Evolutionary conservation across 2,888 invertebrate genomes (phyloP).

Genomic region (Spisula subtruncata): DNA sequence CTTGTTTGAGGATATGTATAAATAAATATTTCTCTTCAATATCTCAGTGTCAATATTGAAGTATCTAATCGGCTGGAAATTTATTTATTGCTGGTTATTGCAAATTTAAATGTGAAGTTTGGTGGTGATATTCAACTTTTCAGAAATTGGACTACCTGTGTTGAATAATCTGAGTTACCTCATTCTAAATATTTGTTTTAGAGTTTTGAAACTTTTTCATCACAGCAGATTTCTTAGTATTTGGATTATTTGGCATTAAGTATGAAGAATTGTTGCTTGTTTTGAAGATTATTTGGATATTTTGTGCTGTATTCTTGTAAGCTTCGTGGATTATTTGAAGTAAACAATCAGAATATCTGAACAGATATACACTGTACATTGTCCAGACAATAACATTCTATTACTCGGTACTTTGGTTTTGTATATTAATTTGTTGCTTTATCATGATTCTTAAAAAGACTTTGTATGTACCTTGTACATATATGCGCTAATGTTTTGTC

Average conservation of each 20-base stretch:
- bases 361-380: background rate
- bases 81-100: background rate
- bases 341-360: background rate
- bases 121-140: no score
- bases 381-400: background rate
- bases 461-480: no score
- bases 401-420: background rate
- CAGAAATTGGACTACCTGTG: no score
- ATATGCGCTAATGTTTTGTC: background rate
- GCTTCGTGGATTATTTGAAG: background rate
- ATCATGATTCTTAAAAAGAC: no score
- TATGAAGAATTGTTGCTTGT: background rate
- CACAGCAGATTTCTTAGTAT: background rate
- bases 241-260: background rate
- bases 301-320: background rate
- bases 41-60: background rate
- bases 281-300: background rate
- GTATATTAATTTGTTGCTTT: background rate
- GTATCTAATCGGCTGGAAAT: background rate
- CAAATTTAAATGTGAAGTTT: no score
- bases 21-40: constrained; percentile 15
- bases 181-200: background rate
- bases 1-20: background rate
- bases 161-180: background rate
- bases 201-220: no score